Base-by-base conservation (phyloP, 2,888 invertebrate species). In the Orgyia antiqua region DNA sequence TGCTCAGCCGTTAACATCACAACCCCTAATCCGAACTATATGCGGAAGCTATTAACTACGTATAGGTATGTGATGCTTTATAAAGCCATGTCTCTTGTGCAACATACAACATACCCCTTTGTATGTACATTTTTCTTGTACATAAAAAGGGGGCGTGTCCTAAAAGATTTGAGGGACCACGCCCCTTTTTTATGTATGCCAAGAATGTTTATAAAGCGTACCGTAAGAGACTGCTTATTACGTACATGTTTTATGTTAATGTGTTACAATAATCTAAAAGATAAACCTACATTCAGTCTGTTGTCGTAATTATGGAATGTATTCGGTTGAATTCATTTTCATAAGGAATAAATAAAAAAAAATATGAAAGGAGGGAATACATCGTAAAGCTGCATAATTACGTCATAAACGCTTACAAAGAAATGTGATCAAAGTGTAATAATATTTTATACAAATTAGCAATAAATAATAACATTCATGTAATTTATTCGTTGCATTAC, bases 271-370 rank as follows among this genome's bases (percentile, higher is more conserved):
- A 54, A 18, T 40, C 36, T 47, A 45, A 42, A 35, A 43, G 57
- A 65, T 72, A 70, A 42, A 52, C 53, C 52, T 70, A 68, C 48
- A 51, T 42, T 76, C 74, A 77, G 75, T 76, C 75, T 66, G 61
- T 66, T 57, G 34, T 41, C 58, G 51, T 58, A 58, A 56, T 47
- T 51, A 62, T 72, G 76, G 76, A 77, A 77, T 77, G 76, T 75
- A 55, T 56, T 46, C 34, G 44, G 28, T 50, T 44, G 39, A 39
- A 37, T 35, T 32, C 34, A 39, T 38, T 10, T 29, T 25, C 18
- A 34, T 25, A 28, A 9, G 10, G 31, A 33, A 13, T 29, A 31
- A 36, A 27, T 38, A 24, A 31, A 26, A 31, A 19, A 25, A 29
- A 38, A 33, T 32, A 4, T 33, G 26, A 33, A 43, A 36, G 9